A percentile compares a stretch with the other conserved stretches of the same genome.
phyloP scores from a whole-genome alignment of 2,113 vertebrate genomes.

The Collichthys lucidus region DNA sequence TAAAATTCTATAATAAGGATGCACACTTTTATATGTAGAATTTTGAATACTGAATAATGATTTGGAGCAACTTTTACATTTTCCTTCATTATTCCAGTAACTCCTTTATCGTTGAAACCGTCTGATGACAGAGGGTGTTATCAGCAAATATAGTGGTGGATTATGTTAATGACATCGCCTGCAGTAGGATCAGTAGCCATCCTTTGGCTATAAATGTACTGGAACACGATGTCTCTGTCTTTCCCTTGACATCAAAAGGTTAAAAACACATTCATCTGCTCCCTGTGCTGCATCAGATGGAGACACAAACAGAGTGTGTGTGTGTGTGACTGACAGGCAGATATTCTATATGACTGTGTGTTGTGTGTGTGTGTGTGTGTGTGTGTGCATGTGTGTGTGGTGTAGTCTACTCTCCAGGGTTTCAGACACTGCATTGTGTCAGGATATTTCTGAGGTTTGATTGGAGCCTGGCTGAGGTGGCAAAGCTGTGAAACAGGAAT shows the following conservation, averaged over 20 bases:
- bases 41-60: neutral
- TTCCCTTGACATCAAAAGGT: neutral
- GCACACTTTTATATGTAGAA: neutral
- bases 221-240: conserved; percentile 17
- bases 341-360: conserved; percentile 1
- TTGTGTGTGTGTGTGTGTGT: neutral
- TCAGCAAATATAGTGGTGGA: neutral
- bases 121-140: neutral
- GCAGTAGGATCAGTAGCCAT: neutral
- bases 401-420: conserved; percentile 5
- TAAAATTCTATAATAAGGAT: neutral
- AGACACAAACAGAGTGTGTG: neutral
- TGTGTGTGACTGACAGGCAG: conserved; percentile 7
- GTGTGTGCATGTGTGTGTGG: neutral
- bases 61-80: neutral
- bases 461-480: neutral
- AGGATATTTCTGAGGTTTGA: conserved; percentile 22
- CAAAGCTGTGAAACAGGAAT: conserved; percentile 5
- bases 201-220: neutral
- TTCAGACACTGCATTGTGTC: neutral
- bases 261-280: conserved; percentile 32
- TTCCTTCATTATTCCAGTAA: neutral
- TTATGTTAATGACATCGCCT: neutral
- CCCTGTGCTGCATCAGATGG: neutral
- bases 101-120: neutral